Conservation (phyloP, 2,113 vertebrate species). For the Ochotona curzoniae region DNA sequence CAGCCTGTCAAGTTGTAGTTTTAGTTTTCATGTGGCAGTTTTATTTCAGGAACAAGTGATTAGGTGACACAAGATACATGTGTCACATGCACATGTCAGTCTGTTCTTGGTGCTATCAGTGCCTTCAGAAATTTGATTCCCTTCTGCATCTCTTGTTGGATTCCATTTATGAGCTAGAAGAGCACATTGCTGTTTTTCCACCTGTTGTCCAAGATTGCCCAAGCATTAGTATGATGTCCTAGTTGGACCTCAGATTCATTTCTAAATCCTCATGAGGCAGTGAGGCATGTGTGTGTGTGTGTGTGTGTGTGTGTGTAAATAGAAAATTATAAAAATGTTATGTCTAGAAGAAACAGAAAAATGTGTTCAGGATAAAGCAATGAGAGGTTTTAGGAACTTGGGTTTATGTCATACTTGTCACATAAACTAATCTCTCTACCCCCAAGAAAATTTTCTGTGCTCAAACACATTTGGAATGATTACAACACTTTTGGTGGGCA, state of each 20-base stretch:
- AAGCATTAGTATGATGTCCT: conserved; percentile 25
- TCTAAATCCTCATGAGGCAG: not conserved
- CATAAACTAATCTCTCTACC: not conserved
- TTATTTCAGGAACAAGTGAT: conserved; percentile 64
- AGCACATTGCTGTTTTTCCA: conserved; percentile 16
- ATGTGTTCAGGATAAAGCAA: conserved; percentile 3
- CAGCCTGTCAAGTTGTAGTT: conserved; percentile 35
- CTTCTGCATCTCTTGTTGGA: conserved; percentile 29
- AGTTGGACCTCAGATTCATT: conserved; percentile 38
- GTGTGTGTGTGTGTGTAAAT: too few relatives aligned
- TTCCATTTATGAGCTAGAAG: conserved; percentile 37
- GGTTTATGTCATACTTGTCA: not conserved
- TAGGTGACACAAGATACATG: conserved; percentile 50
- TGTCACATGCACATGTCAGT: conserved; percentile 18
- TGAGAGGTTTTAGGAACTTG: not conserved
- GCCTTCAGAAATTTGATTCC: conserved; percentile 41
- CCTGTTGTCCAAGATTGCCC: not conserved
- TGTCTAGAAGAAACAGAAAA: conserved; percentile 21
- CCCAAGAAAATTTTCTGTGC: not conserved
- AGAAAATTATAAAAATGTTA: not conserved
- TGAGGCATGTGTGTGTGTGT: not conserved
- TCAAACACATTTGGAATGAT: conserved; percentile 48
- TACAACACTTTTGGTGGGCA: not conserved
- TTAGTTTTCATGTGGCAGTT: conserved; percentile 49
- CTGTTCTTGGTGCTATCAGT: not conserved